Percentiles rank a stretch among this genome's conserved stretches.
These are phyloP conservation scores for Benitochromis conjunctus DNA, from an alignment of 2,113 vertebrate species.

Conservation along the genomic window DNA sequence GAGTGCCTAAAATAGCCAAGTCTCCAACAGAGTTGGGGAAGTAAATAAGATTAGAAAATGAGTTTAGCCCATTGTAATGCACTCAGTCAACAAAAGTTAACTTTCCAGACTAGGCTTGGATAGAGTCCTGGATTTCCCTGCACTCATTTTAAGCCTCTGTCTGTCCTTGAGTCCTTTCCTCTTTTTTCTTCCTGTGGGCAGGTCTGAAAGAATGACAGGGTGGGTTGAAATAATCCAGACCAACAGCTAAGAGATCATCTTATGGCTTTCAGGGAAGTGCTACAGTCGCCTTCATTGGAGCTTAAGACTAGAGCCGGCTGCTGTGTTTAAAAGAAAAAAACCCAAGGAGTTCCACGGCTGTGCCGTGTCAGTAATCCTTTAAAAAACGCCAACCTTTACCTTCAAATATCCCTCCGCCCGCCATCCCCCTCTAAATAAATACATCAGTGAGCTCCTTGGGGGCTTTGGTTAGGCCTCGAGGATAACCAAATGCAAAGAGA, in stretches of 20 bases:
- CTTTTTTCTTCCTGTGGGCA: constrained; percentile 1
- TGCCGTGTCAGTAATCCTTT: constrained; percentile 53
- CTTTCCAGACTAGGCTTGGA: not conserved
- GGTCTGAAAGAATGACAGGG: constrained; percentile 28
- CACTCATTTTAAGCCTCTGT: not conserved
- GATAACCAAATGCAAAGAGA: constrained; percentile 57
- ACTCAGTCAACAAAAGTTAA: not conserved
- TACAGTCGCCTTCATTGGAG: constrained; percentile 23
- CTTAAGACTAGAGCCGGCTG: constrained; percentile 42
- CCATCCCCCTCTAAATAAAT: constrained; percentile 40
- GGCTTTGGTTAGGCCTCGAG: constrained; percentile 47
- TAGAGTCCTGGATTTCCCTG: not conserved
- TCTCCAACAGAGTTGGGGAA: not conserved
- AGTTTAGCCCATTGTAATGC: not conserved
- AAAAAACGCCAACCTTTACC: constrained; percentile 50
- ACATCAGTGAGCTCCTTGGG: constrained; percentile 55
- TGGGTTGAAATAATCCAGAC: constrained; percentile 43
- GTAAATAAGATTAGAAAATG: not conserved
- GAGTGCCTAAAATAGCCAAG: not conserved
- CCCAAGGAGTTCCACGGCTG: not conserved
- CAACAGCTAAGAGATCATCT: constrained; percentile 49
- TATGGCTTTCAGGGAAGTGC: constrained; percentile 23
- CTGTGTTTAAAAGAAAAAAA: constrained; percentile 52
- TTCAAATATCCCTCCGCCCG: constrained; percentile 26
- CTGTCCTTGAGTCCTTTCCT: not conserved